Percentiles rank a stretch among this genome's conserved stretches.
phyloP scores from a whole-genome alignment of 2,888 invertebrate species.

The Amaurobius ferox region DNA sequence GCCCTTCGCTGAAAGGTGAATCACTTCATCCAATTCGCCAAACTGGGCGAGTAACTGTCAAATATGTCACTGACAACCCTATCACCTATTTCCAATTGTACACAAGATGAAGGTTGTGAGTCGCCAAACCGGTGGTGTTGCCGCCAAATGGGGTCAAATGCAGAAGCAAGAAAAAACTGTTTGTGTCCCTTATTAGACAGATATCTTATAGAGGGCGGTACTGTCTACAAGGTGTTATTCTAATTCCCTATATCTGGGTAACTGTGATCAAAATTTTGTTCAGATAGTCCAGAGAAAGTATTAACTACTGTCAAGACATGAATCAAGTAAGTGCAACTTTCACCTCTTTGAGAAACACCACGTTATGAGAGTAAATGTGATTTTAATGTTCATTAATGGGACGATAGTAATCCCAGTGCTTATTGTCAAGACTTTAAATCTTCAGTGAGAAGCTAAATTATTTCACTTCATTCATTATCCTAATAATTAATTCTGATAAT shows the following conservation, averaged over 20 bases:
- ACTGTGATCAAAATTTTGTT: constrained; percentile 66
- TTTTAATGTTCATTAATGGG: too few relatives aligned
- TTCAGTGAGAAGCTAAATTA: too few relatives aligned
- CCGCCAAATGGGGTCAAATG: constrained; percentile 68
- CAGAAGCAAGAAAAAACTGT: constrained; percentile 40
- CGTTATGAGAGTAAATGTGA: not conserved
- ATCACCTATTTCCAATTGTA: not conserved
- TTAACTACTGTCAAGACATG: constrained; percentile 59
- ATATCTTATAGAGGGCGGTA: constrained; percentile 66
- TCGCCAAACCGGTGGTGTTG: constrained; percentile 56
- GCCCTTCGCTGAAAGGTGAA: not conserved
- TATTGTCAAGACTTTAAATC: too few relatives aligned
- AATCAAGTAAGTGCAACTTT: constrained; percentile 50
- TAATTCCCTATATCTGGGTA: constrained; percentile 70
- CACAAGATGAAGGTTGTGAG: not conserved
- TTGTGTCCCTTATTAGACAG: constrained; percentile 46
- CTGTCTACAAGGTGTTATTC: constrained; percentile 65
- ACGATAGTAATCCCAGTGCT: too few relatives aligned
- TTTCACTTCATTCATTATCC: too few relatives aligned
- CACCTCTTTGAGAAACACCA: not conserved
- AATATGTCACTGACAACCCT: not conserved
- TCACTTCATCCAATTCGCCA: not conserved
- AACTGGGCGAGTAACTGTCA: not conserved
- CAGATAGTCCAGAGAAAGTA: constrained; percentile 56
- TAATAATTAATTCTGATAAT: too few relatives aligned